phyloP scores from a whole-genome alignment of 2,113 vertebrate species.

The Phalacrocorax brasilianus region DNA sequence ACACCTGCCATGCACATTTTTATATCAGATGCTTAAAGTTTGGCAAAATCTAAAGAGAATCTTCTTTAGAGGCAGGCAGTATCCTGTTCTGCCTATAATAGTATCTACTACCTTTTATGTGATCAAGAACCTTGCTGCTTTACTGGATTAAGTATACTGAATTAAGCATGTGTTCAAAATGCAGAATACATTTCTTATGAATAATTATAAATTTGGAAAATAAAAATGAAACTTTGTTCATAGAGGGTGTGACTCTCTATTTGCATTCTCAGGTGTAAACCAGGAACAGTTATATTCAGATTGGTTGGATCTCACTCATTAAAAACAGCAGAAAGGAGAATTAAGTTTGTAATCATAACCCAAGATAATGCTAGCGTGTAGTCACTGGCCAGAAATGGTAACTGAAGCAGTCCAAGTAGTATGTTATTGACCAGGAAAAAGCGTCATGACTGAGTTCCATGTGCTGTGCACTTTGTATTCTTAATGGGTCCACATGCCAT shows the following conservation, averaged over 20 bases:
- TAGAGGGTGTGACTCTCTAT: background rate
- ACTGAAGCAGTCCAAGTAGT: background rate
- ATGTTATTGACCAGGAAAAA: background rate
- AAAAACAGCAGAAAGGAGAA: background rate
- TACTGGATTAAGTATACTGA: background rate
- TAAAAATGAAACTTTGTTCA: background rate
- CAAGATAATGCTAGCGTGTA: background rate
- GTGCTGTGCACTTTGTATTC: background rate
- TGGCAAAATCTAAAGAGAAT: background rate
- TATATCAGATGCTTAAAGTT: background rate
- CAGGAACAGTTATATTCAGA: background rate
- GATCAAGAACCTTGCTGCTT: background rate
- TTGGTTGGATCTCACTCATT: background rate
- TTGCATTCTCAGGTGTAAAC: background rate
- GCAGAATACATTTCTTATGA: background rate
- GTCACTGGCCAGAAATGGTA: background rate
- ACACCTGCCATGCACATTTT: conserved; percentile 8
- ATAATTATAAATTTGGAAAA: background rate
- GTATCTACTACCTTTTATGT: background rate
- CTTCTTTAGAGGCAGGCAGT: background rate
- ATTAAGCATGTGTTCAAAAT: background rate
- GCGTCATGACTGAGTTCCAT: background rate
- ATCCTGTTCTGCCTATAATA: background rate
- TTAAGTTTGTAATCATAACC: background rate
- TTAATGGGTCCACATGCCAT: background rate